Evolutionary conservation across 2,113 vertebrate genomes (phyloP).

Genomic region (Notiomystis cincta): DNA sequence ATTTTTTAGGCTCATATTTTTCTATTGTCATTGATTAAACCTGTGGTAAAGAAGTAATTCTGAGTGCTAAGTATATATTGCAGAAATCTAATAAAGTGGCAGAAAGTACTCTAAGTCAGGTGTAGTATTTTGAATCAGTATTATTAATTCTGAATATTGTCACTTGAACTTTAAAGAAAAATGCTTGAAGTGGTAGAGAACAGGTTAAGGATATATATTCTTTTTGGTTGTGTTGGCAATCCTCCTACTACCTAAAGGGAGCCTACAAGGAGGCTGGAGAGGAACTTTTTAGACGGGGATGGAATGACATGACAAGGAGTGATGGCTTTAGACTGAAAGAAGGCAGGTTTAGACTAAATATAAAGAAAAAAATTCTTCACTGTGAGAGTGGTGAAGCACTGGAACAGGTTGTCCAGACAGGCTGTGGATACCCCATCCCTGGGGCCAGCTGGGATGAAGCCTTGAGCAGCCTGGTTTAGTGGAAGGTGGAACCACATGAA

Average conservation of each 20-base stretch:
- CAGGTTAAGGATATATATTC: neutral
- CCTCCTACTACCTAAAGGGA: neutral
- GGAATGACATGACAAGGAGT: neutral
- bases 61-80: neutral
- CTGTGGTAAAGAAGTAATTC: neutral
- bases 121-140: neutral
- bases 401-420: neutral
- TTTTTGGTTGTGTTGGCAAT: neutral
- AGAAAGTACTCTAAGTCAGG: neutral
- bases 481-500: neutral
- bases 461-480: neutral
- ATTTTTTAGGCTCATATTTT: neutral
- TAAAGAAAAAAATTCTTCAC: neutral
- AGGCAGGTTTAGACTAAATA: neutral
- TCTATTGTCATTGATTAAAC: neutral
- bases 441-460: neutral
- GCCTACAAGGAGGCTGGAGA: neutral
- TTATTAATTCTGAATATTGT: neutral
- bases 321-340: neutral
- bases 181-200: neutral
- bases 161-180: neutral
- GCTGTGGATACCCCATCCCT: fast-evolving
- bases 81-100: neutral
- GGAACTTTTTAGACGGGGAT: neutral
- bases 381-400: neutral